Base-by-base conservation (phyloP, 2,113 vertebrate species). In the Astatoreochromis straeleni region DNA sequence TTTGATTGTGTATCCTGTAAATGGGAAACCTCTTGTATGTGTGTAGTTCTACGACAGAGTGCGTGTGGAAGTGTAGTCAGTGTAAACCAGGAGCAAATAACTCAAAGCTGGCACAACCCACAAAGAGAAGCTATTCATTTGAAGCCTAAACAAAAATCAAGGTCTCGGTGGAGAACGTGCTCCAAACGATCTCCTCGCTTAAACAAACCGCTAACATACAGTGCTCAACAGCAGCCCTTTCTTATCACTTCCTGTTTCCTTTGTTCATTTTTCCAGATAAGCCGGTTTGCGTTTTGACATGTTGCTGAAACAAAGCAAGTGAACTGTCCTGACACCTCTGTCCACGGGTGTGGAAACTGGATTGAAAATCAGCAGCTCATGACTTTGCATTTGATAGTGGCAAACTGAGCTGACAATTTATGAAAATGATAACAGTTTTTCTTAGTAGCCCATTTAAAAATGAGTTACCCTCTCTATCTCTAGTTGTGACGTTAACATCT, bases 401-500 rank as follows among this genome's bases (percentile, higher is more conserved):
- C 9, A 19, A 47, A 47, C 0, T 75, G 40, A 75, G 9, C 14
- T 11, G 24, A 47, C 21, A 73, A 45, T 29, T 47, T 7, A 47
- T 47, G 21, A 9, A 58, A 5, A 58, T 5, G 1, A 29, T 29
- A 58, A 9, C 0, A 29, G 5, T 3, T 42, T 40, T 70, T 42
- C 38, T 26, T 26, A 26, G 21, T 16, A 9, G 11, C 8, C 12
- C 12, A 21, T 42, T 75, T 7, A 29, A 75, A 75, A 2, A 1
- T 49, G 2, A 49, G 6, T 19, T 29, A 19, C 16, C 1, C 0
- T 49, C 4, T 2, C 16, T 78, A 3, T 31, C 21, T 78, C 70
- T 11, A 47, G 24, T 45, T 75, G 70, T 31, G 42, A 47, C 2
- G 1, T 49, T 31, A 31, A 19, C 24, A 12, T 29, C 68, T 10